Conservation (phyloP, 1,140 invertebrate genomes). For the Myzus persicae region DNA sequence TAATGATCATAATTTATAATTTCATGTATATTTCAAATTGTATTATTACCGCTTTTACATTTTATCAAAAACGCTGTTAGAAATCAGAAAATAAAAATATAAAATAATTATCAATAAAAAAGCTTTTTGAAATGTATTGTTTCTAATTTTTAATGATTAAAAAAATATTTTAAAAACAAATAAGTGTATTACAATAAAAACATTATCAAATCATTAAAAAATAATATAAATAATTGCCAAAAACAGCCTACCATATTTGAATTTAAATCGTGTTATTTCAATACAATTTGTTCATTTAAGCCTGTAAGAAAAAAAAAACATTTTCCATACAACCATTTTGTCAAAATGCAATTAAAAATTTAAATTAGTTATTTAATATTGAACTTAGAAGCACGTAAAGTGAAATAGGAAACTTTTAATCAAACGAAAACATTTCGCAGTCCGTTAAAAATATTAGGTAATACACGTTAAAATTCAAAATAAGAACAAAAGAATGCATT, state of each 20-base stretch:
- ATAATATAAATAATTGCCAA: neutral
- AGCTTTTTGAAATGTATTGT: neutral
- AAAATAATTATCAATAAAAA: neutral
- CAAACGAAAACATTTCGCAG: neutral
- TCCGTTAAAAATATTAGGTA: neutral
- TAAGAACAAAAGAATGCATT: neutral
- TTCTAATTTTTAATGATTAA: neutral
- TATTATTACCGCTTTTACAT: neutral
- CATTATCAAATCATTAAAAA: neutral
- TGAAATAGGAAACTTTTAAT: constrained; percentile 9
- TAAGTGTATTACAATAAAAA: neutral
- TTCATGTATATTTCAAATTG: neutral
- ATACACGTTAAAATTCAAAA: neutral
- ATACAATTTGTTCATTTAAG: neutral
- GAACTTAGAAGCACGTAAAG: neutral
- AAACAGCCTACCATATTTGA: neutral
- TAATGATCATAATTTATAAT: neutral
- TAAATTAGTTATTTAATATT: neutral
- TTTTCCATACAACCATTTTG: neutral
- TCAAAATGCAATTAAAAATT: neutral
- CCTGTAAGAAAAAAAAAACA: neutral
- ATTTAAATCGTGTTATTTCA: neutral
- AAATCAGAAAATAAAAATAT: neutral
- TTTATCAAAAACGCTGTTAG: neutral
- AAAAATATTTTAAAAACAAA: neutral